Evolutionary conservation across 1,140 invertebrate species (phyloP).

Genomic region (Drosophila tropicalis): DNA sequence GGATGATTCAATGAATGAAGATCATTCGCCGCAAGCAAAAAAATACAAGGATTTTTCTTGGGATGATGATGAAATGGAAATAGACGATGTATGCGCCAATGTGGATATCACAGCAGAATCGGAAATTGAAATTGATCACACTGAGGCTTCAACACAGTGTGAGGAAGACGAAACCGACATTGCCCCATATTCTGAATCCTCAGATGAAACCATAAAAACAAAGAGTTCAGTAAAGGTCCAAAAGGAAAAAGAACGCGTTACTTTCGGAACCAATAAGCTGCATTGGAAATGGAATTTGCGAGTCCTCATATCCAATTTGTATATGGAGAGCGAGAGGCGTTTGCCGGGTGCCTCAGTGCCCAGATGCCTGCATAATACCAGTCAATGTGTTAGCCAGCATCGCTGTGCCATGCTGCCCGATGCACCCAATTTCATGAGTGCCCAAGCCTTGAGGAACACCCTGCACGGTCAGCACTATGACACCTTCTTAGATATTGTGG

Average conservation of each 20-base stretch:
- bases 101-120: not conserved
- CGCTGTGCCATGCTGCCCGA: conserved; percentile 56
- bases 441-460: conserved; percentile 47
- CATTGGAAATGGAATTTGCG: conserved; percentile 56
- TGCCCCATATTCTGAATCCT: not conserved
- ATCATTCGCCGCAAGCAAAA: not conserved
- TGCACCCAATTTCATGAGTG: conserved; percentile 47
- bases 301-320: conserved; percentile 59
- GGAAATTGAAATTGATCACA: not conserved
- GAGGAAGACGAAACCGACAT: too few relatives aligned
- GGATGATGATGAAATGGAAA: not conserved
- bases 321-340: conserved; percentile 54
- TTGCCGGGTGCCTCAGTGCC: conserved; percentile 51
- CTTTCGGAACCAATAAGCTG: conserved; percentile 10
- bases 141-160: not conserved
- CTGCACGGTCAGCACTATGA: conserved; percentile 59
- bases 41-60: not conserved
- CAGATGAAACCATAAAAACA: not conserved
- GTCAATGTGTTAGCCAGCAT: conserved; percentile 48
- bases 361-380: conserved; percentile 60
- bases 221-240: not conserved
- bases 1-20: not conserved
- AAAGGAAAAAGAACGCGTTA: not conserved
- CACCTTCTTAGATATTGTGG: conserved; percentile 59
- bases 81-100: not conserved